Evolutionary conservation across 2,797 vertebrate genomes (phyloP).

Genomic region (Sebastes baramenuke): DNA sequence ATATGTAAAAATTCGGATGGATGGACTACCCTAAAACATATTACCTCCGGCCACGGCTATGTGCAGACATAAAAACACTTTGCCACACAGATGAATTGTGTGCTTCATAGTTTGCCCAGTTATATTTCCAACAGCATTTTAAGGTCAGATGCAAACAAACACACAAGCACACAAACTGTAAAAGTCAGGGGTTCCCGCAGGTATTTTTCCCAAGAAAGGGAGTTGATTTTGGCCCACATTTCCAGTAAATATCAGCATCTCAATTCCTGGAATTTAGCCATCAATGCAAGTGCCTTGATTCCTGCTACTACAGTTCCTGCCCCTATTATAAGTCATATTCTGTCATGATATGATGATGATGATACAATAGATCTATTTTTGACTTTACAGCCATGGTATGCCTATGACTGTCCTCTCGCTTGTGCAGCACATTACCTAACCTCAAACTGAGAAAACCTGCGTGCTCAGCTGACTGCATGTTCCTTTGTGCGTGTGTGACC

Average conservation of each 20-base stretch:
- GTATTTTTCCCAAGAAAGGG: background rate
- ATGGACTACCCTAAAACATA: too few relatives aligned
- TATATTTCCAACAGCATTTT: background rate
- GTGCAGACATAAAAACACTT: too few relatives aligned
- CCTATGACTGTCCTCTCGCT: background rate
- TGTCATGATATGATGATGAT: background rate
- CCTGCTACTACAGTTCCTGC: background rate
- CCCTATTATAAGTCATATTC: background rate
- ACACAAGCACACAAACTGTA: background rate
- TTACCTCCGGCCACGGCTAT: too few relatives aligned
- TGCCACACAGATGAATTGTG: background rate
- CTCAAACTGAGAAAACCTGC: slow-evolving; percentile 10
- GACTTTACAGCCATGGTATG: background rate
- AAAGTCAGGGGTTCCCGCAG: background rate
- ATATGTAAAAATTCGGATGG: too few relatives aligned
- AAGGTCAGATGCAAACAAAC: background rate
- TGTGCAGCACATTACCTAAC: slow-evolving; percentile 5
- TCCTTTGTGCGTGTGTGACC: slow-evolving; percentile 2
- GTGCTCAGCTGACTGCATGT: background rate
- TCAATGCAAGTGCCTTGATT: background rate
- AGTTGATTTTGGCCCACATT: background rate
- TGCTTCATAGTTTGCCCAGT: background rate
- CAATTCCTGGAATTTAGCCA: background rate
- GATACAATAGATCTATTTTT: background rate
- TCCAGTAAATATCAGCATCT: background rate